A percentile compares a stretch with the other conserved stretches of the same genome.
Evolutionary conservation across 2,888 invertebrate genomes (phyloP).

Genomic region (Pterostichus madidus): DNA sequence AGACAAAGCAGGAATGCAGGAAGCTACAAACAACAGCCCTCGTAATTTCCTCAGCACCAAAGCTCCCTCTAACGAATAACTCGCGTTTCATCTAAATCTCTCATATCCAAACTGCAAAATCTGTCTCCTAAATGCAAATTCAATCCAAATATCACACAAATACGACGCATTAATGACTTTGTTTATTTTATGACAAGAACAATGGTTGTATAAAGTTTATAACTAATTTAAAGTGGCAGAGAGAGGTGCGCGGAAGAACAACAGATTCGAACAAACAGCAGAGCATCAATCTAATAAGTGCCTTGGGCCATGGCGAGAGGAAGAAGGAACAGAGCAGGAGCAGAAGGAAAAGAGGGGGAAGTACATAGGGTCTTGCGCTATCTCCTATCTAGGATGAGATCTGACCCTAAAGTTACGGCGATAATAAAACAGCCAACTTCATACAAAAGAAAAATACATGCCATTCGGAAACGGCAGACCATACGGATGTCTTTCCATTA

Average conservation of each 20-base stretch:
- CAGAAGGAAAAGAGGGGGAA: background rate
- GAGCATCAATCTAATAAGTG: constrained; percentile 61
- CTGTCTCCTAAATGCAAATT: constrained; percentile 23
- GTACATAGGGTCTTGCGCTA: constrained; percentile 5
- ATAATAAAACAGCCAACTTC: constrained; percentile 64
- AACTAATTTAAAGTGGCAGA: constrained; percentile 33
- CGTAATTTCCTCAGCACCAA: constrained; percentile 8
- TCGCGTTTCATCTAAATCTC: background rate
- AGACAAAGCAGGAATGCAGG: constrained; percentile 11
- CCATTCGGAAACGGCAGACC: constrained; percentile 34
- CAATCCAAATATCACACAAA: constrained; percentile 24
- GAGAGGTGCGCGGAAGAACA: constrained; percentile 3
- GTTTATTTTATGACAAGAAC: constrained; percentile 36
- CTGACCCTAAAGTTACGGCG: constrained; percentile 63
- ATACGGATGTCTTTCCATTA: constrained; percentile 39
- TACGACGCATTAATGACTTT: background rate
- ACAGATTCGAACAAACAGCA: constrained; percentile 47
- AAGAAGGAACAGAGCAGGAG: background rate
- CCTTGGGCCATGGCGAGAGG: background rate
- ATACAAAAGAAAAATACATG: constrained; percentile 60
- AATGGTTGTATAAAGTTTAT: constrained; percentile 29
- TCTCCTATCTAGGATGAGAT: constrained; percentile 53
- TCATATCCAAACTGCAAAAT: constrained; percentile 14
- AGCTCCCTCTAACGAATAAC: background rate
- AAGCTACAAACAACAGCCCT: constrained; percentile 22